Conservation (phyloP, 2,797 vertebrate genomes). For the Channa striata region DNA sequence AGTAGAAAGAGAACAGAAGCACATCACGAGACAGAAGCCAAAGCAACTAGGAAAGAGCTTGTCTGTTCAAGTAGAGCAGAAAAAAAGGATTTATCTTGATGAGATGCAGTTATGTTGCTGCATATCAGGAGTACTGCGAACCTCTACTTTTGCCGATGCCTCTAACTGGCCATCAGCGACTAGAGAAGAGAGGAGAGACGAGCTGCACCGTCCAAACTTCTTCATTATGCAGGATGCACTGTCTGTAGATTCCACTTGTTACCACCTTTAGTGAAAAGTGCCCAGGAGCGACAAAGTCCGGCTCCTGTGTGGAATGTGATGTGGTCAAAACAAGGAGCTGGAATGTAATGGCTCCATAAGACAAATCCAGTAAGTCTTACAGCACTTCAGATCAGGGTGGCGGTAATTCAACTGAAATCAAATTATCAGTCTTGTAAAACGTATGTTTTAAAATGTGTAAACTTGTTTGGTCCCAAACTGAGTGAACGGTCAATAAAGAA, state of each 20-base stretch:
- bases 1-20: constrained; percentile 75
- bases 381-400: constrained; percentile 35
- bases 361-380: constrained; percentile 36
- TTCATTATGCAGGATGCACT: neutral
- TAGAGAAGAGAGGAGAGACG: constrained; percentile 34
- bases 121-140: constrained; percentile 30
- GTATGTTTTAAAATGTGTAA: constrained; percentile 63
- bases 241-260: constrained; percentile 1
- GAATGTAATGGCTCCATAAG: constrained; percentile 56
- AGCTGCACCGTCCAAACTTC: neutral
- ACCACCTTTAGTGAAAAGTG: constrained; percentile 22
- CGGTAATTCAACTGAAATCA: constrained; percentile 35
- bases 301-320: constrained; percentile 72
- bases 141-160: constrained; percentile 7
- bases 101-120: constrained; percentile 45
- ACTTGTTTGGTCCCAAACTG: constrained; percentile 78
- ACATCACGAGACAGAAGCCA: constrained; percentile 74
- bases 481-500: constrained; percentile 50
- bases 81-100: constrained; percentile 24
- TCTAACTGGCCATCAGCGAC: constrained; percentile 9
- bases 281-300: constrained; percentile 38
- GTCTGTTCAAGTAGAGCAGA: constrained; percentile 50
- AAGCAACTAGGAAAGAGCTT: constrained; percentile 65
- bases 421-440: constrained; percentile 43
- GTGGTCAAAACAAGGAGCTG: constrained; percentile 53